A percentile compares a stretch with the other conserved stretches of the same genome.
Evolutionary conservation across 2,888 invertebrate species (phyloP).

Genomic region (Drosophila bunnanda): DNA sequence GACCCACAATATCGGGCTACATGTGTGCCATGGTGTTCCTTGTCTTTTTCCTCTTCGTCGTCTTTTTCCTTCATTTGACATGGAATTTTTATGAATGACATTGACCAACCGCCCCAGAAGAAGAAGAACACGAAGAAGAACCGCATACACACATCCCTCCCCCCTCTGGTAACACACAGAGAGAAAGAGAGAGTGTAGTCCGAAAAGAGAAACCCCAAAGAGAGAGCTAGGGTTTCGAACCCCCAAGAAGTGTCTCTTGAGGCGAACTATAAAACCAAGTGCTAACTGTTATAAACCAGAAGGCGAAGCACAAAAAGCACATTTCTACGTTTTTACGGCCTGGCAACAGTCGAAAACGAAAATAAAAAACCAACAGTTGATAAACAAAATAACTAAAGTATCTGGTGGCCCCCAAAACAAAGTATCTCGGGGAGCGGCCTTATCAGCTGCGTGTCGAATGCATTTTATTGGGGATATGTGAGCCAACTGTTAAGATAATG

Average conservation of each 20-base stretch:
- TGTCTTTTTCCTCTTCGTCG: constrained; percentile 36
- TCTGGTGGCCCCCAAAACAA: constrained; percentile 11
- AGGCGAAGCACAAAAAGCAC: constrained; percentile 20
- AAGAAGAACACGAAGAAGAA: constrained; percentile 23
- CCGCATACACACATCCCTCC: constrained; percentile 11
- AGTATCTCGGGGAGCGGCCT: constrained; percentile 18
- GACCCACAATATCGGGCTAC: constrained; percentile 61
- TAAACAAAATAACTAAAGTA: constrained; percentile 35
- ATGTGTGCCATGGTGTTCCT: constrained; percentile 56
- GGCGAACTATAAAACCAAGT: constrained; percentile 12
- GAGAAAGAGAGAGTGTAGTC: not conserved
- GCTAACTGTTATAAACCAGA: constrained; percentile 47
- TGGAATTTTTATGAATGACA: constrained; percentile 75
- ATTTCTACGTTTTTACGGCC: constrained; percentile 38
- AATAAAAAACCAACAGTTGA: constrained; percentile 2
- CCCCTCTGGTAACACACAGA: not conserved
- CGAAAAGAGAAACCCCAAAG: constrained; percentile 13
- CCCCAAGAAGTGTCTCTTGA: constrained; percentile 17
- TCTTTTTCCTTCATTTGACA: constrained; percentile 31
- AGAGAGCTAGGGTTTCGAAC: constrained; percentile 4
- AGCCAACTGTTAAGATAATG: constrained; percentile 30
- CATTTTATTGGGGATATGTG: constrained; percentile 34
- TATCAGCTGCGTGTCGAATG: constrained; percentile 41
- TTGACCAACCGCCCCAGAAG: constrained; percentile 56
- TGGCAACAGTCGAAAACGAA: constrained; percentile 31